Percentiles rank a stretch among this genome's conserved stretches.
Evolutionary conservation across 1,140 invertebrate genomes (phyloP).

Genomic region (Myzus persicae): DNA sequence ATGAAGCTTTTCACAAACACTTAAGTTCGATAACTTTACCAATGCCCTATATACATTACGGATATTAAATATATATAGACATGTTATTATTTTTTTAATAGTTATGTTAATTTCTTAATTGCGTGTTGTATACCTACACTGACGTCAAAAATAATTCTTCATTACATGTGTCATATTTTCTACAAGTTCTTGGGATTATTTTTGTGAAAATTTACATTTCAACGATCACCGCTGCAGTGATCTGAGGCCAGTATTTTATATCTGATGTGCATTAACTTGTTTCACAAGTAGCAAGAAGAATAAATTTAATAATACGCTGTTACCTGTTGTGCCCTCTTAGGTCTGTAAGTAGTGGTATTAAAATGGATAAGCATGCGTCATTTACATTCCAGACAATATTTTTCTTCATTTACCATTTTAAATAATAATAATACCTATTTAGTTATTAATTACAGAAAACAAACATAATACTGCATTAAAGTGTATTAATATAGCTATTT

Average conservation of each 20-base stretch:
- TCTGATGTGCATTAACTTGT: not conserved
- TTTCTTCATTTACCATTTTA: not conserved
- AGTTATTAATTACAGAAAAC: not conserved
- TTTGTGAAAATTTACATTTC: not conserved
- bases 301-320: not conserved
- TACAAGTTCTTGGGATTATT: not conserved
- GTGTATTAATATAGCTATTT: not conserved
- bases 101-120: not conserved
- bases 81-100: not conserved
- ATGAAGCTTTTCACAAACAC: not conserved
- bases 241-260: not conserved
- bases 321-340: not conserved
- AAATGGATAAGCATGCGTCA: not conserved
- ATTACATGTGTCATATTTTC: not conserved
- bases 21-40: not conserved
- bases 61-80: not conserved
- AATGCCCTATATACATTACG: too few species aligned
- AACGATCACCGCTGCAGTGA: not conserved
- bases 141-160: not conserved
- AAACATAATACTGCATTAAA: not conserved
- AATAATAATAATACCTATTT: not conserved
- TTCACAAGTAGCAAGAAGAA: not conserved
- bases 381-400: not conserved
- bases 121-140: not conserved
- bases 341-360: not conserved